A percentile compares a stretch with the other conserved stretches of the same genome.
Conservation (phyloP, 2,888 invertebrate species). For the Hypolimnas misippus region DNA sequence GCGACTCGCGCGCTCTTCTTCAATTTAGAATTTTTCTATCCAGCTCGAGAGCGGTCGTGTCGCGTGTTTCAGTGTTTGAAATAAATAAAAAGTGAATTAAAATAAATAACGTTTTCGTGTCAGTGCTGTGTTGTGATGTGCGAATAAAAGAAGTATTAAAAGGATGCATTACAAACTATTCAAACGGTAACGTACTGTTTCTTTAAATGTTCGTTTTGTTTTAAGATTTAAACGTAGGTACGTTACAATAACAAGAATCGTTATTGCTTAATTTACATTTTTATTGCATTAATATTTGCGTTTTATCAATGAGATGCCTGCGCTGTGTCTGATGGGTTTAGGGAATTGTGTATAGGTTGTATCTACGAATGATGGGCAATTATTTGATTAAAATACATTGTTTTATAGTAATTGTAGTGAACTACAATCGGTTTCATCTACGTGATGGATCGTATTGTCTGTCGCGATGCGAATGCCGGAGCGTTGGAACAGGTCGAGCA, state of each 20-base stretch:
- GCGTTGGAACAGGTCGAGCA: conserved; percentile 13
- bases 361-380: conserved; percentile 15
- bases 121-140: conserved; percentile 51
- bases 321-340: conserved; percentile 19
- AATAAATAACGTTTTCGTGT: conserved; percentile 31
- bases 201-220: conserved; percentile 24
- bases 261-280: conserved; percentile 13
- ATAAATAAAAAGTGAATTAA: conserved; percentile 20
- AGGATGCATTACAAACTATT: conserved; percentile 81
- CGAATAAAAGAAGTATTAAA: conserved; percentile 53
- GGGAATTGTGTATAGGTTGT: conserved; percentile 18
- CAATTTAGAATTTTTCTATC: conserved; percentile 65
- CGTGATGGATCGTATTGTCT: conserved; percentile 12
- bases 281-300: conserved; percentile 8
- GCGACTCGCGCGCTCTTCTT: conserved; percentile 48
- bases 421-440: conserved; percentile 4
- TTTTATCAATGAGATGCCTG: conserved; percentile 17
- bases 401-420: not conserved
- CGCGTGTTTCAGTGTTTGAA: conserved; percentile 41
- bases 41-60: conserved; percentile 52
- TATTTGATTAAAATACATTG: conserved; percentile 1
- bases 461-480: not conserved
- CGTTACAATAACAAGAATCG: conserved; percentile 14
- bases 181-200: conserved; percentile 64
- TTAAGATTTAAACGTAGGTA: conserved; percentile 7